These are phyloP conservation scores for Zeuzera pyrina DNA, from an alignment of 2,888 invertebrate species.

Conservation along the genomic window DNA sequence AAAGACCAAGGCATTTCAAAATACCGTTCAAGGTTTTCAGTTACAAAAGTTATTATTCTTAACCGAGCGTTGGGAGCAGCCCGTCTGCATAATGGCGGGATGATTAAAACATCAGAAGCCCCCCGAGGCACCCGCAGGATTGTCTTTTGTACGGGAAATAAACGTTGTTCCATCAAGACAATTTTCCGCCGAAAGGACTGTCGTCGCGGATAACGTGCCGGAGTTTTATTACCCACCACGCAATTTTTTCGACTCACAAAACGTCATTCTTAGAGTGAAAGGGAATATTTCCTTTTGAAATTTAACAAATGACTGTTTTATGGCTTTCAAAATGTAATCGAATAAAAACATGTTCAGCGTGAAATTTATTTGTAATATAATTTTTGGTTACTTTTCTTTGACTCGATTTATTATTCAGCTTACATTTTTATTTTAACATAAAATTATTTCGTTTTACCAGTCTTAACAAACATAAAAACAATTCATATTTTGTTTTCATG, in stretches of 20 bases:
- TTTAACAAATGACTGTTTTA: slow-evolving; percentile 9
- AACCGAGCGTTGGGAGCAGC: slow-evolving; percentile 21
- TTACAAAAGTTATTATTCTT: slow-evolving; percentile 26
- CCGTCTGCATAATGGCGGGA: slow-evolving; percentile 28
- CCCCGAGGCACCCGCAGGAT: slow-evolving; percentile 20
- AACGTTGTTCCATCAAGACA: slow-evolving; percentile 32
- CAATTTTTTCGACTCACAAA: slow-evolving; percentile 22
- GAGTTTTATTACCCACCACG: slow-evolving; percentile 30
- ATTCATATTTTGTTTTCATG: no score
- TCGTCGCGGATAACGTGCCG: slow-evolving; percentile 25
- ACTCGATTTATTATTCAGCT: no score
- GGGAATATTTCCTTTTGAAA: slow-evolving; percentile 21
- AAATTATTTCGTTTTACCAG: no score
- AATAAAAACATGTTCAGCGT: no score
- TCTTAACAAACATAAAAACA: no score
- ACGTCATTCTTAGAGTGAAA: slow-evolving; percentile 28
- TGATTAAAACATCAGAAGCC: slow-evolving; percentile 41
- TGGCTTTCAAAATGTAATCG: neutral
- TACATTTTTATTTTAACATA: no score
- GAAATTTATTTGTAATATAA: no score
- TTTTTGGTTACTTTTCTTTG: no score
- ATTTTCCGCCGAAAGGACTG: slow-evolving; percentile 27
- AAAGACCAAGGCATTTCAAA: slow-evolving; percentile 9
- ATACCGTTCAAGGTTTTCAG: slow-evolving; percentile 17
- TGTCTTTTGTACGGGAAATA: slow-evolving; percentile 31